Evolutionary conservation across 2,888 invertebrate species (phyloP).

Genomic region (Pterostichus niger): DNA sequence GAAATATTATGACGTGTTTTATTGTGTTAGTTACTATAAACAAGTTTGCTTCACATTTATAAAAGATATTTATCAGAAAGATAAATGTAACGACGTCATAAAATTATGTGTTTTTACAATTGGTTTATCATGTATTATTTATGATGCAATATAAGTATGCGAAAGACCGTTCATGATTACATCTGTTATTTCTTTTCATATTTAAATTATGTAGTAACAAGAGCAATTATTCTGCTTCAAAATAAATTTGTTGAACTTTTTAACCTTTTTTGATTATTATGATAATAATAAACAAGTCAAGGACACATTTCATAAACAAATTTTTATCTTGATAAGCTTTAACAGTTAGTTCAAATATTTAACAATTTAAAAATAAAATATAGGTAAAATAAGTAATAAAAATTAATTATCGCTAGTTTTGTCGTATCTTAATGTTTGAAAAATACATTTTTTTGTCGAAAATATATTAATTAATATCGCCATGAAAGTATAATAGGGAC

Average conservation of each 20-base stretch:
- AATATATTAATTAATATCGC: no score
- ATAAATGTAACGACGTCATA: constrained; percentile 5
- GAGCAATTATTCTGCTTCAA: neutral
- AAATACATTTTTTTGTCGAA: no score
- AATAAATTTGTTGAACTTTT: constrained; percentile 13
- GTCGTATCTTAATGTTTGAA: no score
- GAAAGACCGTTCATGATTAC: neutral
- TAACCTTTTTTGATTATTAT: constrained; percentile 1
- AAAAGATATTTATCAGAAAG: neutral
- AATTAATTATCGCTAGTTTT: neutral
- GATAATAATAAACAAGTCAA: neutral
- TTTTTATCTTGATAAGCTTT: neutral
- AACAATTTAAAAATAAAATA: no score
- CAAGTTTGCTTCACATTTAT: neutral
- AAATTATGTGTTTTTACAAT: constrained; percentile 2
- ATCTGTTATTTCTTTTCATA: constrained; percentile 12
- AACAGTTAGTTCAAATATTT: no score
- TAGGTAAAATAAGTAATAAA: no score
- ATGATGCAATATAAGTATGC: neutral
- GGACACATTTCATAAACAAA: constrained; percentile 6
- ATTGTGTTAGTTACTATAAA: neutral
- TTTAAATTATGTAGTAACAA: constrained; percentile 20
- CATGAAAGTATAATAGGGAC: no score
- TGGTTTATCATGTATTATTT: neutral
- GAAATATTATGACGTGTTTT: neutral